phyloP scores from a whole-genome alignment of 2,797 vertebrate genomes.

The Malacoraja senta region DNA sequence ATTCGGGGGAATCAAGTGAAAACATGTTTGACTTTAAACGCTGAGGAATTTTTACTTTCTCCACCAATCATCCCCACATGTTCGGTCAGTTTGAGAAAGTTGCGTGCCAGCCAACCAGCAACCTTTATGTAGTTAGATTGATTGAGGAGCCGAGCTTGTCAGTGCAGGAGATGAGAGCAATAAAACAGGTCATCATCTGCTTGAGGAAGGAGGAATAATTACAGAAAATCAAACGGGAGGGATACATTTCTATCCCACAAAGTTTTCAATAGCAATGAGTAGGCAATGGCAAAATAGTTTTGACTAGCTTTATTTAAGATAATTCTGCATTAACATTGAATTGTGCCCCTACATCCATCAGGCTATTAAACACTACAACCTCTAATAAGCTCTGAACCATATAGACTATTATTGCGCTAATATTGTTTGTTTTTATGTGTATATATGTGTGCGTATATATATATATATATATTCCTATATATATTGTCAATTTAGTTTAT shows the following conservation, averaged over 20 bases:
- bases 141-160: conserved; percentile 24
- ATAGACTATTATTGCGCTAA: too few species aligned
- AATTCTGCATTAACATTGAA: neutral
- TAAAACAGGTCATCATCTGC: conserved; percentile 23
- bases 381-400: too few species aligned
- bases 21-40: conserved; percentile 20
- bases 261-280: neutral
- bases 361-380: too few species aligned
- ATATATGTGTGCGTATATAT: too few species aligned
- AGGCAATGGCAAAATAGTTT: neutral
- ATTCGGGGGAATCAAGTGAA: conserved; percentile 16
- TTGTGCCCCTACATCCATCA: neutral
- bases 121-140: conserved; percentile 23
- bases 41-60: neutral
- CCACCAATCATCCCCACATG: conserved; percentile 24
- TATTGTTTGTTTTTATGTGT: too few species aligned
- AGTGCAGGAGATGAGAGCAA: conserved; percentile 1
- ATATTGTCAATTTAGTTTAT: too few species aligned
- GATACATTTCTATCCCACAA: conserved; percentile 13
- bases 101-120: conserved; percentile 13
- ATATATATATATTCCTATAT: too few species aligned
- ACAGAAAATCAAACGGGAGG: conserved; percentile 24
- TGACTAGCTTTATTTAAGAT: neutral
- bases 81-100: neutral
- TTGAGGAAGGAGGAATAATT: conserved; percentile 37